A percentile compares a stretch with the other conserved stretches of the same genome.
Evolutionary conservation across 2,888 invertebrate species (phyloP).

Genomic region (Xylota sylvarum): DNA sequence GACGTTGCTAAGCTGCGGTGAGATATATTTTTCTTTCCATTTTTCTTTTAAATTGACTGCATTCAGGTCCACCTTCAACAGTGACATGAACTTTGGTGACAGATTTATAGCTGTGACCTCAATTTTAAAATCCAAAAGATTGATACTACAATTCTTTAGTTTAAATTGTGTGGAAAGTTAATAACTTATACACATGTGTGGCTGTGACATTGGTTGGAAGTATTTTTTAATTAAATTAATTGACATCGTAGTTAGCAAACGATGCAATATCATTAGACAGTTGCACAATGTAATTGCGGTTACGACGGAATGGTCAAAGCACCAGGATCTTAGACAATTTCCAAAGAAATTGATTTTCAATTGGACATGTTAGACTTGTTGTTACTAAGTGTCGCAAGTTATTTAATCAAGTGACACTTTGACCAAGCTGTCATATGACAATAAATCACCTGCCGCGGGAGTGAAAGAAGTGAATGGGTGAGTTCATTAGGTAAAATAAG

Average conservation of each 20-base stretch:
- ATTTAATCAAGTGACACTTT: slow-evolving; percentile 32
- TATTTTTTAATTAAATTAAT: slow-evolving; percentile 71
- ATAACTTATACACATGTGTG: slow-evolving; percentile 36
- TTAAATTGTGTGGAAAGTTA: slow-evolving; percentile 67
- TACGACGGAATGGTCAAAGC: neutral
- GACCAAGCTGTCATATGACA: slow-evolving; percentile 4
- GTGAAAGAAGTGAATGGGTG: slow-evolving; percentile 2
- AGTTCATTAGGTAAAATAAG: slow-evolving; percentile 1
- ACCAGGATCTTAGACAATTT: slow-evolving; percentile 14
- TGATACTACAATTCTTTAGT: slow-evolving; percentile 58
- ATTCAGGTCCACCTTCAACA: slow-evolving; percentile 62
- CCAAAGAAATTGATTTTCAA: slow-evolving; percentile 28
- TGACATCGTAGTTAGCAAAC: slow-evolving; percentile 43
- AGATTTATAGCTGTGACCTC: slow-evolving; percentile 70
- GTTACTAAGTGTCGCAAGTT: slow-evolving; percentile 9
- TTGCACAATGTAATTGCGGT: slow-evolving; percentile 56
- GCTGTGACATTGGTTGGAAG: slow-evolving; percentile 56
- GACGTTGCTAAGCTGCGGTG: slow-evolving; percentile 25
- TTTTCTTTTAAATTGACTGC: slow-evolving; percentile 15
- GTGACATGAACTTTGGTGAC: slow-evolving; percentile 73
- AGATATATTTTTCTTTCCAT: slow-evolving; percentile 13
- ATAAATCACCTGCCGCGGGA: slow-evolving; percentile 1
- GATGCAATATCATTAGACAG: slow-evolving; percentile 49
- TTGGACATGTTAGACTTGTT: neutral
- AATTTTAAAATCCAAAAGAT: slow-evolving; percentile 60